Conservation (phyloP, 2,888 invertebrate genomes). For the Chymomyza procnemis region DNA sequence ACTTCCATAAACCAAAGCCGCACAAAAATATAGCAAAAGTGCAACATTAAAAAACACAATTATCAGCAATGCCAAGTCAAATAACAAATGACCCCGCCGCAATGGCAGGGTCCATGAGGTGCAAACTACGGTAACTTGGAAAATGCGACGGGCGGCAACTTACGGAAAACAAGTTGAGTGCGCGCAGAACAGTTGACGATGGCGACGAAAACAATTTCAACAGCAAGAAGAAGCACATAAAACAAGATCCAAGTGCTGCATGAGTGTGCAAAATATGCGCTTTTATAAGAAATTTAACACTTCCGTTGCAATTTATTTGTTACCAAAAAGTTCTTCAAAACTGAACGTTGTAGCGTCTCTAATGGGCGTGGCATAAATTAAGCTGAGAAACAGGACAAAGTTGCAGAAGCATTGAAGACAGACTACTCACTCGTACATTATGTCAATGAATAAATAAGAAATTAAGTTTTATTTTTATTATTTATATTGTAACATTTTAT, state of each 20-base stretch:
- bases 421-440: neutral
- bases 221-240: neutral
- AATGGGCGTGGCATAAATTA: constrained; percentile 42
- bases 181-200: neutral
- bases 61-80: constrained; percentile 25
- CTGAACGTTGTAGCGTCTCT: constrained; percentile 11
- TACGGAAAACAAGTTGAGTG: neutral
- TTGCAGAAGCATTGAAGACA: constrained; percentile 5
- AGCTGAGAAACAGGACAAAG: constrained; percentile 17
- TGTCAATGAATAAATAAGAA: constrained; percentile 52
- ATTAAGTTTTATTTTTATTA: constrained; percentile 53
- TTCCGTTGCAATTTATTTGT: constrained; percentile 36
- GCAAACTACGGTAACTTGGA: neutral
- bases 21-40: constrained; percentile 22
- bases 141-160: neutral
- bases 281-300: constrained; percentile 56
- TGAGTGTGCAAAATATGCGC: constrained; percentile 11
- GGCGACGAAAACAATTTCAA: neutral
- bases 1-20: neutral
- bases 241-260: neutral
- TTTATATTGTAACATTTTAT: constrained; percentile 49
- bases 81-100: constrained; percentile 29
- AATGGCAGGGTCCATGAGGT: constrained; percentile 2
- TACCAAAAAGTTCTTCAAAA: neutral
- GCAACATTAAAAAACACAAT: constrained; percentile 32